Percentiles rank a stretch among this genome's conserved stretches.
Evolutionary conservation across 2,888 invertebrate genomes (phyloP).

Genomic region (Notodonta dromedarius): DNA sequence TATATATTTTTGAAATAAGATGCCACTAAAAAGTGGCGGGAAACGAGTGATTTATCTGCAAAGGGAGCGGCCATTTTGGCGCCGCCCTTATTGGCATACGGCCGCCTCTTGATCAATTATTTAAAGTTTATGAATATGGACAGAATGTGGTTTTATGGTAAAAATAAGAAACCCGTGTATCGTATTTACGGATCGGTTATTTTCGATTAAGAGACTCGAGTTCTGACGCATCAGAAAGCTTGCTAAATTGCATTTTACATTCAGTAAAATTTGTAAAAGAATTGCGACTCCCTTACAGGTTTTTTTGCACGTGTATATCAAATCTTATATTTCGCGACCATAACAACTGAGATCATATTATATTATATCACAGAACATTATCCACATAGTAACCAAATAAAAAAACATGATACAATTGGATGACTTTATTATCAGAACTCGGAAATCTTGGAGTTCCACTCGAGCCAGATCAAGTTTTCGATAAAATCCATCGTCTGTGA

Average conservation of each 20-base stretch:
- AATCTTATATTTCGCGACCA: too few relatives aligned
- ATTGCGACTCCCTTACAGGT: too few relatives aligned
- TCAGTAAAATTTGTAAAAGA: too few relatives aligned
- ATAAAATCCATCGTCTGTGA: constrained; percentile 34
- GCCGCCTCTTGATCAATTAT: constrained; percentile 52
- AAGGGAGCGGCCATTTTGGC: constrained; percentile 49
- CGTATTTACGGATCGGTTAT: constrained; percentile 15
- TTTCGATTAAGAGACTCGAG: background rate
- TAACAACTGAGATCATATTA: background rate
- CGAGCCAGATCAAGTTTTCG: constrained; percentile 40
- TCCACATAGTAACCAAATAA: background rate
- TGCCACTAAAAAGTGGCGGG: constrained; percentile 49
- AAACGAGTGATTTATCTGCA: constrained; percentile 58
- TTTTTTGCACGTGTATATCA: too few relatives aligned
- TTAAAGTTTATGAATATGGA: constrained; percentile 46
- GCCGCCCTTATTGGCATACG: constrained; percentile 34
- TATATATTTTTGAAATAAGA: constrained; percentile 57
- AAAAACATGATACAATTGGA: background rate
- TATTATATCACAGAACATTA: background rate
- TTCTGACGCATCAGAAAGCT: background rate
- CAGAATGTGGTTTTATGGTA: constrained; percentile 19
- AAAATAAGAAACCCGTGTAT: constrained; percentile 20
- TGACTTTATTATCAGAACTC: background rate
- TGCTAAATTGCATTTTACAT: too few relatives aligned
- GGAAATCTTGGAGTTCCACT: constrained; percentile 30